Base-by-base conservation (phyloP, 1,140 invertebrate species). In the Sycophila sp. region DNA sequence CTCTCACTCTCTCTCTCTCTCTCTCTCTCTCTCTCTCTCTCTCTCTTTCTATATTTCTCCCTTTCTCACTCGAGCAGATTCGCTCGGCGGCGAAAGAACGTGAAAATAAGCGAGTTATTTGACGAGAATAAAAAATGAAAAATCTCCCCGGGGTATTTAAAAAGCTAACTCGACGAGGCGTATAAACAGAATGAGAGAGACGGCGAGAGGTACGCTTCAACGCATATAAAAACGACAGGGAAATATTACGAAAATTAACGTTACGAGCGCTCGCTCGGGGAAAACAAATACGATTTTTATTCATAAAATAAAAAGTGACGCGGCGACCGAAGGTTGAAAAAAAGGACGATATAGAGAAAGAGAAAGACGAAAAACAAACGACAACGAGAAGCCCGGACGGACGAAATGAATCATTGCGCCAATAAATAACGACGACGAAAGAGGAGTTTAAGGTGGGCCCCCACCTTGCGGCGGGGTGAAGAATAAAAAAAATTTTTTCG, bases 231-330 rank as follows among this genome's bases (percentile, higher is more conserved):
- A 71, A 71, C 28, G 69, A 71, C 69, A 42, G 42, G 64, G 70
- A 72, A 72, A 72, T 72, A 72, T 72, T 59, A 67, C 56, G 55
- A 66, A 60, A 72, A 72, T 66, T 66, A 72, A 72, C 55, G 56
- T 71, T 69, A 69, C 60, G 60, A 64, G 32, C 58, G 0, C 19
- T 13, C 45, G 49, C 22, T 45, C n/a, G n/a, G 38, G 63, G 42
- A 66, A 60, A 72, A 72, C 70, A 72, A 72, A 72, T 72, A 72
- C 32, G 70, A 72, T 72, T 72, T 72, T 72, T 72, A 72, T 72
- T 72, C 70, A 71, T n/a, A n/a, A 47, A 69, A 67, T 24, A 34
- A 67, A 38, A n/a, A 59, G 22, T 69, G 26, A n/a, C n/a, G n/a
- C n/a, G n/a, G n/a, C n/a, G n/a, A n/a, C n/a, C n/a, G n/a, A n/a